phyloP scores from a whole-genome alignment of 2,888 invertebrate genomes.

The Camponotus fellah region DNA sequence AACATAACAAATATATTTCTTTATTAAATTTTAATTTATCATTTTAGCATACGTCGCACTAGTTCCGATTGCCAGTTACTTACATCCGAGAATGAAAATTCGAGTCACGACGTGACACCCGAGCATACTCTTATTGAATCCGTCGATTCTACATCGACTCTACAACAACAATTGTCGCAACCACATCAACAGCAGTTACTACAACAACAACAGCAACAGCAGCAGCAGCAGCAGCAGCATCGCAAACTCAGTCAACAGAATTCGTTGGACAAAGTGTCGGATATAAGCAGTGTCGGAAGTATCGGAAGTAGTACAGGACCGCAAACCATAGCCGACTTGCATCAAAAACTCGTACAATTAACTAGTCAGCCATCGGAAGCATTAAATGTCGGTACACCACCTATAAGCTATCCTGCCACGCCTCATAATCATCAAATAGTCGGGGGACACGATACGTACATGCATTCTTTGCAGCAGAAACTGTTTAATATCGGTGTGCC shows the following conservation, averaged over 20 bases:
- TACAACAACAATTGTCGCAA: constrained; percentile 76
- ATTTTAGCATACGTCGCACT: constrained; percentile 75
- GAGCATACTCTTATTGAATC: constrained; percentile 83
- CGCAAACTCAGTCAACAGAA: constrained; percentile 84
- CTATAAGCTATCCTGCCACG: constrained; percentile 88
- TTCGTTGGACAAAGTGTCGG: constrained; percentile 81
- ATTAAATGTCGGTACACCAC: constrained; percentile 84
- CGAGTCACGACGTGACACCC: constrained; percentile 84
- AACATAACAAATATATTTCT: neutral
- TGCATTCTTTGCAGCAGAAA: constrained; percentile 91
- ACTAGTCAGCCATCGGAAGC: constrained; percentile 86
- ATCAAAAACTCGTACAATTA: constrained; percentile 88
- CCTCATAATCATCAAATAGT: constrained; percentile 89
- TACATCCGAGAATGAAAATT: constrained; percentile 81
- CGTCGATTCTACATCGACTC: constrained; percentile 72
- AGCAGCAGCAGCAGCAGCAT: constrained; percentile 79
- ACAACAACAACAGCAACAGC: constrained; percentile 72
- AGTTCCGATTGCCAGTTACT: constrained; percentile 82
- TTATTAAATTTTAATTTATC: constrained; percentile 8
- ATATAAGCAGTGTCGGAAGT: constrained; percentile 57
- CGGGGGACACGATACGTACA: constrained; percentile 88
- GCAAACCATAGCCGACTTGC: constrained; percentile 87
- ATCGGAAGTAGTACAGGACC: constrained; percentile 79
- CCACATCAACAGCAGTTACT: constrained; percentile 68
- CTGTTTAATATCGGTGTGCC: constrained; percentile 87